Evolutionary conservation across 2,113 vertebrate species (phyloP), one percentile per base, ranked within the genome.

Genomic region (Dasypus novemcinctus): DNA sequence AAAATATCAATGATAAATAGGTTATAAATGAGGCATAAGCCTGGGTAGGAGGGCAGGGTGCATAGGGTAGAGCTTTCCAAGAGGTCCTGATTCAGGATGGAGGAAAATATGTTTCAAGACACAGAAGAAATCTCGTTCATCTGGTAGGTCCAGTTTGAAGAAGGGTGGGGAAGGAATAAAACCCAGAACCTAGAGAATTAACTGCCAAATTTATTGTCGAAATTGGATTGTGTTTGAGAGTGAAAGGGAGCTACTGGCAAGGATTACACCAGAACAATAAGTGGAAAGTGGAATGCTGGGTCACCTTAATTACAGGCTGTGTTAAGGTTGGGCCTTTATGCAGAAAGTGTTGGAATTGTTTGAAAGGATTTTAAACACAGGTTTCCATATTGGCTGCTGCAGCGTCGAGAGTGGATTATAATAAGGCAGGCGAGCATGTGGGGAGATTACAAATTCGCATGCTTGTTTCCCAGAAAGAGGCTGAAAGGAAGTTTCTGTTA

Each of bases 341-440:
- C 69, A 36, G 78, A 91, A 68, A 87, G 84, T 18, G 90, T 61
- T 81, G 91, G 81, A 25, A 54, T 75, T 41, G 71, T 90, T 38
- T 79, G 91, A 89, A 88, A 72, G 61, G 81, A 59, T 85, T 94
- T 92, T 36, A 38, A 92, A 38, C 88, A 89, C 69, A 90, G 90
- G 90, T 90, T 96, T 93, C 87, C 74, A 74, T 90, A 75, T 74
- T 92, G 93, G 71, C 87, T 80, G 72, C 43, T 20, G 57, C 41
- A 13, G 57, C 38, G 79, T 46, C 71, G 75, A 92, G 94, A 92
- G 94, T 63, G 82, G 76, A 63, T 90, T 90, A 43, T 41, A 96
- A 96, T 43, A 91, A 95, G 91, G 54, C 61, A 14, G 59, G 59
- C 3, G 2, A 59, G 25, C 1, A 0, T 66, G 81, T n/a, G 85